Conservation (phyloP, 2,797 vertebrate species). For the Hippoglossus hippoglossus region DNA sequence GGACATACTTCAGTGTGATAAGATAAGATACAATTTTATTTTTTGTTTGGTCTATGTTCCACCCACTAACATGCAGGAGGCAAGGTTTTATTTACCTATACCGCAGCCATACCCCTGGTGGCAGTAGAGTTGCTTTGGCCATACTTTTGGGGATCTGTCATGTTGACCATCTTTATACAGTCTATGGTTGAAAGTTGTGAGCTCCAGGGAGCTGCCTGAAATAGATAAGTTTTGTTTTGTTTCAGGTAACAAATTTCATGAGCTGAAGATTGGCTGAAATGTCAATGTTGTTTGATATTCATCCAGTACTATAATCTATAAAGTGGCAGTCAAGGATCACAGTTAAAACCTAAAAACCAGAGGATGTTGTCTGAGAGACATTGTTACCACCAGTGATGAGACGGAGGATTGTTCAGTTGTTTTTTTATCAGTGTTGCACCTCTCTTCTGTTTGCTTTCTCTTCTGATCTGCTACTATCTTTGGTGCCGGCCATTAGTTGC, state of each 20-base stretch:
- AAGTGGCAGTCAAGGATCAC: not conserved
- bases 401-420: conserved; percentile 15
- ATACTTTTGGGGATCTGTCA: too few species aligned
- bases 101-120: too few species aligned
- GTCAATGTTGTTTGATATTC: not conserved
- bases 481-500: conserved; percentile 51
- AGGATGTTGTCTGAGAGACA: conserved; percentile 4
- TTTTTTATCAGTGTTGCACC: conserved; percentile 11
- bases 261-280: conserved; percentile 2
- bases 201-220: not conserved
- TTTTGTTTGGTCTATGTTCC: too few species aligned
- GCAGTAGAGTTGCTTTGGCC: too few species aligned
- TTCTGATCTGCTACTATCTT: conserved; percentile 58
- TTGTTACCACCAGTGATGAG: not conserved
- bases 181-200: too few species aligned
- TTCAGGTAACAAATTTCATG: conserved; percentile 10
- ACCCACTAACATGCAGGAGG: too few species aligned
- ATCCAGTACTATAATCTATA: not conserved
- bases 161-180: too few species aligned
- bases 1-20: too few species aligned
- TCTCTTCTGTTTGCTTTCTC: conserved; percentile 55
- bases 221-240: not conserved
- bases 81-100: too few species aligned
- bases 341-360: not conserved
- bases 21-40: too few species aligned